Evolutionary conservation across 2,113 vertebrate genomes (phyloP).

Genomic region (Craseonycteris thonglongyai): DNA sequence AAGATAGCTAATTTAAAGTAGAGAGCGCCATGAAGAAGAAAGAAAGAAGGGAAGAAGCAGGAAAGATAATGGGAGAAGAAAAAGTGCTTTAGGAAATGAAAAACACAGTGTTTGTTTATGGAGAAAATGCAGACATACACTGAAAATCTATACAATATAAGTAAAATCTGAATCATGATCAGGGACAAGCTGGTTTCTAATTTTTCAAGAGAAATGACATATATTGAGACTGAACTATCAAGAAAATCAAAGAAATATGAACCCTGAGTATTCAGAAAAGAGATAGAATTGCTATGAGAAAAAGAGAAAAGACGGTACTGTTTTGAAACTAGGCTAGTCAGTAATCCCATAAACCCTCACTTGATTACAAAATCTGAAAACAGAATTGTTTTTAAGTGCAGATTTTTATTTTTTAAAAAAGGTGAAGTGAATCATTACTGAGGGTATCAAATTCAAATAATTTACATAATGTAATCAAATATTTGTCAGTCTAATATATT

Average conservation of each 20-base stretch:
- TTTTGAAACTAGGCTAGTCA: background rate
- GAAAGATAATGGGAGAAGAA: background rate
- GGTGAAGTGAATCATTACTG: background rate
- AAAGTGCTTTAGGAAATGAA: background rate
- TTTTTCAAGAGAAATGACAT: background rate
- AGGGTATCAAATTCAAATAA: background rate
- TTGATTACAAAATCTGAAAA: background rate
- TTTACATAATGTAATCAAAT: background rate
- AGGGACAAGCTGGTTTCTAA: background rate
- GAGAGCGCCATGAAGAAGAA: background rate
- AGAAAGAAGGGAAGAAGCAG: background rate
- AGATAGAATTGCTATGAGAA: background rate
- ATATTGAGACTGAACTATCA: constrained; percentile 25
- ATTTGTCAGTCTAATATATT: background rate
- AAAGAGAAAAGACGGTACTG: background rate
- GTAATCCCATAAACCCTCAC: background rate
- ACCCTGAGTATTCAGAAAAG: background rate
- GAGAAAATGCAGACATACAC: background rate
- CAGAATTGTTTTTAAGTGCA: background rate
- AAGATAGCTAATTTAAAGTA: background rate
- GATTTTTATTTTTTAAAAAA: background rate
- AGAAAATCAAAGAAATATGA: background rate
- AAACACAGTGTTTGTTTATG: background rate
- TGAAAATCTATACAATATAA: background rate
- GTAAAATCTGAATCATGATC: background rate